Base-by-base conservation (phyloP, 2,113 vertebrate genomes). In the Hystrix cristata region DNA sequence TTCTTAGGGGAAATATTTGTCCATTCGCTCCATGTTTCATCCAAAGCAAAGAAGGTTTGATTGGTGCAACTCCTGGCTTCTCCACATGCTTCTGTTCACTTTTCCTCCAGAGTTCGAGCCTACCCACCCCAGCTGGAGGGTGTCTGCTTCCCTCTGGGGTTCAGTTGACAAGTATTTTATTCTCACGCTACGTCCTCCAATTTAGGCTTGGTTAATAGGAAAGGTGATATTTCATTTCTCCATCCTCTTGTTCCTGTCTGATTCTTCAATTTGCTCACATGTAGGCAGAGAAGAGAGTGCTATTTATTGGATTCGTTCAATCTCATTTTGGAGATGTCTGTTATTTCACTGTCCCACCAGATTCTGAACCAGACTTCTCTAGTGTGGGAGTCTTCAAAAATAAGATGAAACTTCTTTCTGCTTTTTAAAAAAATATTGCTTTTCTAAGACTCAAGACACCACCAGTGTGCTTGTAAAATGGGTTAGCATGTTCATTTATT, bases 221-320 rank as follows among this genome's bases (percentile, higher is more conserved):
- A 91, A 84, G 60, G 15, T 51, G 46, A 51, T 69, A 86, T 72
- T 91, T 80, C 65, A 80, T 84, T 91, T 84, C 60, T 59, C 15
- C 31, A 27, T 53, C 31, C 48, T 65, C 31, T 94, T 31, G 31
- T 31, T 94, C 29, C 29, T 53, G 12, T 64, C 69, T 65, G 81
- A 88, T n/a, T 80, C 94, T 84, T 72, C 79, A 80, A 19, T 65
- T 88, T 80, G 87, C 59, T 87, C 27, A 25, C 57, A 90, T 3
- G 46, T 16, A 29, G 27, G n/a, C n/a, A 87, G 82, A 67, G 64
- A 94, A 93, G 76, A 5, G 80, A 51, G 25, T 29, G 67, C n/a
- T 48, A 76, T 83, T 83, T 94, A 78, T 53, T 59, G 71, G 91
- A 65, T 69, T 59, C 62, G 43, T 67, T 48, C 48, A 64, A 23